These are phyloP conservation scores for Cephus cinctus DNA, from an alignment of 1,140 invertebrate species.

Conservation along the genomic window DNA sequence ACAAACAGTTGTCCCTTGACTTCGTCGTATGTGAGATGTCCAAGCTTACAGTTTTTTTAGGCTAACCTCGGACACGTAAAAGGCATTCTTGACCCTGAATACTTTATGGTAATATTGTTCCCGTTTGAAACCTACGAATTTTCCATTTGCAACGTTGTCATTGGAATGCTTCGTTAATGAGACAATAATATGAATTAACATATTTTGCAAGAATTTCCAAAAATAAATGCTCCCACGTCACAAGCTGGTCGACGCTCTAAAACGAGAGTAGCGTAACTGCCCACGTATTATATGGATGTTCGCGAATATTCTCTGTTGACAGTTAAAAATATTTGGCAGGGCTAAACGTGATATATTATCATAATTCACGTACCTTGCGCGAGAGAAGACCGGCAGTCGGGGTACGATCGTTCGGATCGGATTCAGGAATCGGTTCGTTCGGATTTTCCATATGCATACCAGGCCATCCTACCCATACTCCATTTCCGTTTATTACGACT, in stretches of 20 bases:
- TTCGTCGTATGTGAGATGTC: too few species aligned
- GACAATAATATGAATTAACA: too few species aligned
- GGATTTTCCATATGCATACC: constrained; percentile 76
- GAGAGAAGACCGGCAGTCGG: constrained; percentile 82
- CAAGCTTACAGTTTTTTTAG: too few species aligned
- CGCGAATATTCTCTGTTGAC: too few species aligned
- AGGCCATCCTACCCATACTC: constrained; percentile 89
- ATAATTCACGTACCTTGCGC: constrained; percentile 63
- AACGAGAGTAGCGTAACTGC: too few species aligned
- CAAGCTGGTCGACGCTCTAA: too few species aligned
- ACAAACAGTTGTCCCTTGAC: too few species aligned
- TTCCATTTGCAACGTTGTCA: neutral
- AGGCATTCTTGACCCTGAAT: neutral
- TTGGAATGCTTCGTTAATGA: neutral
- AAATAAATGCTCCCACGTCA: too few species aligned
- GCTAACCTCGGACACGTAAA: too few species aligned
- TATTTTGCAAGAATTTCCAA: too few species aligned
- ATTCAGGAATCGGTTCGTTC: constrained; percentile 77
- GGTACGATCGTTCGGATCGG: constrained; percentile 78
- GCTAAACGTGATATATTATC: neutral
- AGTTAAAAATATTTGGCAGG: too few species aligned
- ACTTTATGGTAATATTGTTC: neutral
- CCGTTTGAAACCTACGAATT: neutral
- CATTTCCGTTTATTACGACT: constrained; percentile 79
- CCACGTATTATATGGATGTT: too few species aligned